Base-by-base conservation (phyloP, 1,140 invertebrate genomes). In the Tenebrio molitor region DNA sequence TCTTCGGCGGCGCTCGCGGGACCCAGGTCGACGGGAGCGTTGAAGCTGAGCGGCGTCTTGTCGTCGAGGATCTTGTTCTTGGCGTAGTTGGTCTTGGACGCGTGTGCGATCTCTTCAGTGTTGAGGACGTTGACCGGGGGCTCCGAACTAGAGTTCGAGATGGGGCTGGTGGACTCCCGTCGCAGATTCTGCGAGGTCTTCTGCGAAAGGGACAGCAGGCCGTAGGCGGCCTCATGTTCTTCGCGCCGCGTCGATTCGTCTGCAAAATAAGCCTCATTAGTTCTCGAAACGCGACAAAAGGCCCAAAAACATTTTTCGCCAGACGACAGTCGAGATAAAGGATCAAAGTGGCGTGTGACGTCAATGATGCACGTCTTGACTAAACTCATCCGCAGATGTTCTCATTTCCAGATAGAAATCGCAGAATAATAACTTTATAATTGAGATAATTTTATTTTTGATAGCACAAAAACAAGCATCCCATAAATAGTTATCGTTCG, bases 191-290 rank as follows among this genome's bases (percentile, higher is more conserved):
- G 19, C 70, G 84, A 50, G 78, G 82, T 64, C 79, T 86, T 86
- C 80, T 88, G 87, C 0, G 91, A 92, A 7, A 97, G 84, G 72
- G 93, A 93, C 7, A 97, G 82, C 29, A 97, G 83, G 80, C 95
- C 93, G 70, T 92, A 90, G 0, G 95, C 95, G 1, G 94, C 95
- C 85, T 97, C 95, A 76, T 95, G 92, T 81, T 97, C 95, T 73
- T 92, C 87, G 50, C 89, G 80, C 12, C 89, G 84, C 1, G 88
- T 82, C 25, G 79, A 81, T 74, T 82, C 81, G 72, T 83, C 80
- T 81, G 68, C 17, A 80, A 80, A 34, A 5, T 53, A 8, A 53
- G 3, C 36, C 3, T n/a, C n/a, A n/a, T n/a, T n/a, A n/a, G n/a
- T n/a, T n/a, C n/a, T n/a, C n/a, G n/a, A n/a, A n/a, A n/a, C n/a